Percentiles rank a stretch among this genome's conserved stretches.
Evolutionary conservation across 1,140 invertebrate genomes (phyloP).

Genomic region (Coelopa frigida): DNA sequence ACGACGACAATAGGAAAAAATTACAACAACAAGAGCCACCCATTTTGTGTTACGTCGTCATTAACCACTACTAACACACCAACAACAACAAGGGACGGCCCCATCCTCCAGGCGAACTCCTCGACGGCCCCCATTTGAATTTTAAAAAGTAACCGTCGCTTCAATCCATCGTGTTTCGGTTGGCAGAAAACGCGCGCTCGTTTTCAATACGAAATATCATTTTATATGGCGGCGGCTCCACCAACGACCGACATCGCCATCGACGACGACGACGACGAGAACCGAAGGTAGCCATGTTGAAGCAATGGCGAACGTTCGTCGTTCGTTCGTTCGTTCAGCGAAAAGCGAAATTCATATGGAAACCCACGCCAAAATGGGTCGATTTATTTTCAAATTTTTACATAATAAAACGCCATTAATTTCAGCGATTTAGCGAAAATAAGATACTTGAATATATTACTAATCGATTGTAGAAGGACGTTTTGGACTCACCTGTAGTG

Average conservation of each 20-base stretch:
- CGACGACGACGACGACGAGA: conserved; percentile 6
- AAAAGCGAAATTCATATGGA: conserved; percentile 9
- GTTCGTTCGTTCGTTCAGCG: background rate
- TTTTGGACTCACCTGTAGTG: conserved; percentile 13
- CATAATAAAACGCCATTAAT: conserved; percentile 7
- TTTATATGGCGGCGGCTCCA: conserved; percentile 5
- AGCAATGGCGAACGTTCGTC: conserved; percentile 4
- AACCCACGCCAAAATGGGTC: conserved; percentile 12
- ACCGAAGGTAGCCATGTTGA: conserved; percentile 6
- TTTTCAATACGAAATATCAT: conserved; percentile 8
- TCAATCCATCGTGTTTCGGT: background rate
- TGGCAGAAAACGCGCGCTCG: conserved; percentile 8
- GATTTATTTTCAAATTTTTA: conserved; percentile 12
- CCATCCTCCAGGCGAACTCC: too few species aligned
- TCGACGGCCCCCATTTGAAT: background rate
- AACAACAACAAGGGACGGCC: too few species aligned
- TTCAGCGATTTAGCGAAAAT: conserved; percentile 10
- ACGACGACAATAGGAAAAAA: conserved; percentile 1
- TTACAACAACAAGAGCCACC: conserved; percentile 8
- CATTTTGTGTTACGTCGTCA: conserved; percentile 3
- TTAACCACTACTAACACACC: conserved; percentile 6
- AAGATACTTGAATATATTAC: conserved; percentile 12
- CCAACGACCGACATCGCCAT: conserved; percentile 7
- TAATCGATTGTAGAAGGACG: conserved; percentile 7
- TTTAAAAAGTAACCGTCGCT: conserved; percentile 12